Evolutionary conservation across 2,888 invertebrate genomes (phyloP), one percentile per base, ranked within the genome.

Genomic region (Imbricaverruca yamaguchii): DNA sequence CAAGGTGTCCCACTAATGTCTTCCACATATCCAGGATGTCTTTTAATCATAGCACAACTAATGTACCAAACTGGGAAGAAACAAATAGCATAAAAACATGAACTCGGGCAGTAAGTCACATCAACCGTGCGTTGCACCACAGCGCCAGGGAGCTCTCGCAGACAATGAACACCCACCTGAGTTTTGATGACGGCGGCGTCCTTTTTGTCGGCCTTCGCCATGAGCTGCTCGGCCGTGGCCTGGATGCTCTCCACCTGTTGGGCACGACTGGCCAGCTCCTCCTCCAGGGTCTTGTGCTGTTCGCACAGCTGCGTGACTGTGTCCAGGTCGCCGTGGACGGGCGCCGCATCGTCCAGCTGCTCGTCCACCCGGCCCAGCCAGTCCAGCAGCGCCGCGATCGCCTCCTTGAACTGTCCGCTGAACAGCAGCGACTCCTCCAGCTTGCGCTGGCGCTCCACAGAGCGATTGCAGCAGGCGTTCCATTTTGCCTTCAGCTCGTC

Each of bases 381-480:
- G 84, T 97, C 97, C 81, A 98, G 90, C 15, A 98, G 89, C 12
- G 97, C 97, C 39, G 94, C 93, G 86, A 98, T 92, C 3, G 98
- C 98, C 87, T 98, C 98, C 87, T 96, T 97, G 89, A 97, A 98
- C 89, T 98, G 98, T 0, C 98, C 98, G 39, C 96, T 96, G 88
- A 96, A 94, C 9, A 98, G 89, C 15, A 98, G 89, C 0, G 98
- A 97, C 87, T 98, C 98, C 87, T 98, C 98, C 67, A 98, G 89
- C 86, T 95, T 95, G 81, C 97, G 91, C 89, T 98, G 98, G 83
- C 97, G 92, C 85, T 98, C 97, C 55, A 98, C 96, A 86, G 97
- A 95, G 90, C 95, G 96, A 8, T 93, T 93, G 88, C 97, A 97
- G 15, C 98, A 95, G 0, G 92, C 91, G 65, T 95, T 96, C 96